These are phyloP conservation scores for Eretmochelys imbricata DNA, from an alignment of 2,113 vertebrate species.

Conservation along the genomic window DNA sequence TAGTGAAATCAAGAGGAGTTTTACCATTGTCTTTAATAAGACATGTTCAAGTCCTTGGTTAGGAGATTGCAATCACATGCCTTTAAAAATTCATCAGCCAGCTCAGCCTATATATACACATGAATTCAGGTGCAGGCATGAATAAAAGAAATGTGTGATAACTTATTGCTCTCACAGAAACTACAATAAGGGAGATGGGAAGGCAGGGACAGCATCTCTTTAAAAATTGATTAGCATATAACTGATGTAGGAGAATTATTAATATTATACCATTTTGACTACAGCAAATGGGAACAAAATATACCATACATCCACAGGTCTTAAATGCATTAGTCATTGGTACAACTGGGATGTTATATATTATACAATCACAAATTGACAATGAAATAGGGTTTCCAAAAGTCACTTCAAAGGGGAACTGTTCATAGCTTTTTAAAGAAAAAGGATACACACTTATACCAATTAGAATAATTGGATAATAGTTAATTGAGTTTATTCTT, in stretches of 20 bases:
- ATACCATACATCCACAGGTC: neutral
- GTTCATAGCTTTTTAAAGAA: neutral
- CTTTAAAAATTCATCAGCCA: neutral
- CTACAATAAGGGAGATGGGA: neutral
- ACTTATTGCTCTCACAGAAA: neutral
- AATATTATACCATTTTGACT: neutral
- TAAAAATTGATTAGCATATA: slow-evolving; percentile 10
- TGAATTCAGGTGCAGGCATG: neutral
- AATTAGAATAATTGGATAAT: neutral
- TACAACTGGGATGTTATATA: neutral
- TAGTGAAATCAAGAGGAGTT: neutral
- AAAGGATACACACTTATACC: neutral
- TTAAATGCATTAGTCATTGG: neutral
- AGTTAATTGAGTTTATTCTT: neutral
- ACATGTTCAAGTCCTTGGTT: neutral
- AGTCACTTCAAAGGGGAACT: neutral
- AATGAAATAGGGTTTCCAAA: neutral
- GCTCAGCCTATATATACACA: neutral
- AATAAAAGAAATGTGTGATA: neutral
- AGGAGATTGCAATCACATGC: neutral
- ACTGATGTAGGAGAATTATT: neutral
- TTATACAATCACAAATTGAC: neutral
- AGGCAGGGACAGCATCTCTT: neutral
- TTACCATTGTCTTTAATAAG: neutral
- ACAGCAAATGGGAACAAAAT: neutral